Conservation (phyloP, 2,113 vertebrate genomes). For the Psittacara wagleri region DNA sequence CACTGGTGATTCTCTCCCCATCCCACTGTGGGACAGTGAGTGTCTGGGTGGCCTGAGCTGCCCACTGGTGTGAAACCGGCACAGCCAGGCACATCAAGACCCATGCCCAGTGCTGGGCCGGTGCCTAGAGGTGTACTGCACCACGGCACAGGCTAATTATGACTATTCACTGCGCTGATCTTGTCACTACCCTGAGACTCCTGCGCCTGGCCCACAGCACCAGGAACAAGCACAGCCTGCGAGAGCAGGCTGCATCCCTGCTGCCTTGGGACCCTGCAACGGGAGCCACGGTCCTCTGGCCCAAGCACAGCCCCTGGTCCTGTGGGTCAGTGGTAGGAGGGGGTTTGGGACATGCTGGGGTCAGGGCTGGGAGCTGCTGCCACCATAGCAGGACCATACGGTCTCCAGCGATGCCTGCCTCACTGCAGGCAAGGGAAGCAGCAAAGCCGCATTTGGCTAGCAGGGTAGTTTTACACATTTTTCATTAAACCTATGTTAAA, state of each 20-base stretch:
- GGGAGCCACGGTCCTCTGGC: neutral
- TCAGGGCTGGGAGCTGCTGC: neutral
- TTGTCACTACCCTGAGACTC: neutral
- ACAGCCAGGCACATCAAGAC: neutral
- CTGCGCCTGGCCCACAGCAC: neutral
- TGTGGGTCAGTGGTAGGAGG: neutral
- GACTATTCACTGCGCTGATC: accelerated
- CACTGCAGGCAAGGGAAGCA: accelerated
- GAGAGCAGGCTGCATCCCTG: neutral
- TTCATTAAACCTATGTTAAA: neutral
- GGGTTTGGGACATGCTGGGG: neutral
- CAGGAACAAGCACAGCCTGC: neutral
- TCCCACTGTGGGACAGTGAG: accelerated
- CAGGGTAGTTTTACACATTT: neutral
- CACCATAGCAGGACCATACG: neutral
- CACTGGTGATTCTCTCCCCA: neutral
- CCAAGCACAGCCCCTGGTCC: neutral
- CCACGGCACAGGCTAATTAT: accelerated
- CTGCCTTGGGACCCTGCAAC: accelerated
- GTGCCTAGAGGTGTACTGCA: accelerated
- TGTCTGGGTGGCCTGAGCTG: neutral
- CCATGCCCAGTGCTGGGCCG: accelerated
- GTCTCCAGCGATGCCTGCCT: neutral
- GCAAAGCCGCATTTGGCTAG: neutral
- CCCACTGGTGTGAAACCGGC: neutral